Evolutionary conservation across 2,113 vertebrate species (phyloP), one percentile per base, ranked within the genome.

Genomic region (Puntigrus tetrazona): DNA sequence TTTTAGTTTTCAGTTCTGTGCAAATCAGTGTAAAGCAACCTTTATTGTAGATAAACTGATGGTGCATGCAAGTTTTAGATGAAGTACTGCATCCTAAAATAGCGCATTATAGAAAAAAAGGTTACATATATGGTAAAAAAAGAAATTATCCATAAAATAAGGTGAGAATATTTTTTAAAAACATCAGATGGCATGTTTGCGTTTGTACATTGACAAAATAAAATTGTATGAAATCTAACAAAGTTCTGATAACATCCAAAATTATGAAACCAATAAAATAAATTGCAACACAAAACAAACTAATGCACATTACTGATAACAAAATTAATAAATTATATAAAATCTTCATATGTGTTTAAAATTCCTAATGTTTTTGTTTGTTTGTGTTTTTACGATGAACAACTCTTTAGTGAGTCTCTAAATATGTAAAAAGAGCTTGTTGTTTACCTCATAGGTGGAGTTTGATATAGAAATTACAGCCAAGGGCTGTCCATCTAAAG

Each of bases 391-490:
- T 50, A 50, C 47, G 18, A 5, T 18, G 5, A 14, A 50, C 47
- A 1, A 50, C 14, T 50, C 1, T 50, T 50, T 50, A 50, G 47
- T 18, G 47, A 50, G 18, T 50, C 47, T 50, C 47, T 50, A 50
- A 18, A 18, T 50, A 2, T 50, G 16, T 5, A 50, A 14, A 50
- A 47, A 16, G 13, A 16, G 45, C 45, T 16, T 4, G 14, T 18
- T 50, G 6, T 50, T 18, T 50, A 16, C 22, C 22, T 73, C 41
- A 50, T 88, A 99, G 98, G 97, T 99, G 90, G 91, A 83, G 16
- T 99, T 99, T 90, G 91, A 96, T 84, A 97, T 99, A 87, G 95
- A 95, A 84, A 89, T 99, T 22, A 94, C 94, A 25, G 91, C 96
- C 82, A 91, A 94, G 85, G 96, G 97, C 86, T 99, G 98, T 91